Conservation (phyloP, 2,888 invertebrate species). For the Agriopis aurantiaria region DNA sequence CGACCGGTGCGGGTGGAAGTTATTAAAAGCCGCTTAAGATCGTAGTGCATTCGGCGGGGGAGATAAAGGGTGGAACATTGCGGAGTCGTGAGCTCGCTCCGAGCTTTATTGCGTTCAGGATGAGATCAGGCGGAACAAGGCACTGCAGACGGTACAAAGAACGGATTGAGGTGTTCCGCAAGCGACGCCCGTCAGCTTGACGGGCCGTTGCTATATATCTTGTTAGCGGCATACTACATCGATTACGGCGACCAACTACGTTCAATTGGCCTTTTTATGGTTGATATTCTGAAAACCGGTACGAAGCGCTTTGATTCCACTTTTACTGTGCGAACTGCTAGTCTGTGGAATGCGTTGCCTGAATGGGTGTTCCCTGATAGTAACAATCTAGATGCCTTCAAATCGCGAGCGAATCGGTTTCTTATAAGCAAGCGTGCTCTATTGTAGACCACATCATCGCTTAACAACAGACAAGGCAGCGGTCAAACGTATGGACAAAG, state of each 20-base stretch:
- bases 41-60: constrained; percentile 71
- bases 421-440: too few relatives aligned
- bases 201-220: constrained; percentile 64
- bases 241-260: constrained; percentile 39
- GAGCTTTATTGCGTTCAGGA: constrained; percentile 82
- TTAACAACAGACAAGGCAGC: too few relatives aligned
- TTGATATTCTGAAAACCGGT: too few relatives aligned
- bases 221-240: constrained; percentile 72
- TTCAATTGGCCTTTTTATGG: too few relatives aligned
- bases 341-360: too few relatives aligned
- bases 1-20: constrained; percentile 76
- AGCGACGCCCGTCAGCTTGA: constrained; percentile 57
- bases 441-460: too few relatives aligned
- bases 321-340: too few relatives aligned
- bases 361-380: too few relatives aligned
- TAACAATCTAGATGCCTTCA: neutral
- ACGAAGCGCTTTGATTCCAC: too few relatives aligned
- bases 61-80: constrained; percentile 80
- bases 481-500: too few relatives aligned
- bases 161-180: constrained; percentile 75
- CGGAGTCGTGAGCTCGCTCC: constrained; percentile 79
- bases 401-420: neutral
- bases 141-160: constrained; percentile 65
- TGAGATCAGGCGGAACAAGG: constrained; percentile 71
- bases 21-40: constrained; percentile 83